Evolutionary conservation across 2,797 vertebrate species (phyloP).

Genomic region (Sebastolobus alascanus): DNA sequence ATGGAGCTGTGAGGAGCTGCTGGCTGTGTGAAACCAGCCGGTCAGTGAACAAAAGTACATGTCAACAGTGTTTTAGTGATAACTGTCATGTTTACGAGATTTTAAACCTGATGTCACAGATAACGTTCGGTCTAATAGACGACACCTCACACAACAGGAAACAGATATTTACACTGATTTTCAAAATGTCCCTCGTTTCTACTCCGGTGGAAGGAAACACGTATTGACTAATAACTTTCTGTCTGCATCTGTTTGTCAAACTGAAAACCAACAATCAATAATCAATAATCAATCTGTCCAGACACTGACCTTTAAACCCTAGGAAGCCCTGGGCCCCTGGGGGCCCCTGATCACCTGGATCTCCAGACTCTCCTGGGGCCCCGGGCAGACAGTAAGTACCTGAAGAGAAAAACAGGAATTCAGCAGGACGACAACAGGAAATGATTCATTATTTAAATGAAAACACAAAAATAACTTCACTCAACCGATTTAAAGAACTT

Average conservation of each 20-base stretch:
- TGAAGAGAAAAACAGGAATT: constrained; percentile 41
- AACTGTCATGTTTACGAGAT: no score
- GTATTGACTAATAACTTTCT: no score
- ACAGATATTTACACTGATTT: no score
- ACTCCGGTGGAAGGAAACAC: no score
- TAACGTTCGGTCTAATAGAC: no score
- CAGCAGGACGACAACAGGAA: neutral
- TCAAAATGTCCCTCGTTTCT: no score
- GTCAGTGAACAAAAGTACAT: no score
- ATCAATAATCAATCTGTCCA: neutral
- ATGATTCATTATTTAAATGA: neutral
- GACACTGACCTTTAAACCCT: constrained; percentile 76
- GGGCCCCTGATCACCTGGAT: constrained; percentile 66
- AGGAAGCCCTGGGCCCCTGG: constrained; percentile 60
- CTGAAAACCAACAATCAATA: neutral
- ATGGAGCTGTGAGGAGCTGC: no score
- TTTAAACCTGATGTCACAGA: no score
- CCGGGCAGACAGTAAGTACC: constrained; percentile 79
- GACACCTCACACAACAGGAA: no score
- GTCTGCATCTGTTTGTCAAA: neutral
- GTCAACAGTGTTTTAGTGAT: no score
- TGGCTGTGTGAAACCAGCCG: no score
- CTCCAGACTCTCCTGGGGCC: constrained; percentile 64
- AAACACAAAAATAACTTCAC: neutral
- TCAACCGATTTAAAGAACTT: neutral